Evolutionary conservation across 2,888 invertebrate genomes (phyloP).

Genomic region (Therioaphis trifolii): DNA sequence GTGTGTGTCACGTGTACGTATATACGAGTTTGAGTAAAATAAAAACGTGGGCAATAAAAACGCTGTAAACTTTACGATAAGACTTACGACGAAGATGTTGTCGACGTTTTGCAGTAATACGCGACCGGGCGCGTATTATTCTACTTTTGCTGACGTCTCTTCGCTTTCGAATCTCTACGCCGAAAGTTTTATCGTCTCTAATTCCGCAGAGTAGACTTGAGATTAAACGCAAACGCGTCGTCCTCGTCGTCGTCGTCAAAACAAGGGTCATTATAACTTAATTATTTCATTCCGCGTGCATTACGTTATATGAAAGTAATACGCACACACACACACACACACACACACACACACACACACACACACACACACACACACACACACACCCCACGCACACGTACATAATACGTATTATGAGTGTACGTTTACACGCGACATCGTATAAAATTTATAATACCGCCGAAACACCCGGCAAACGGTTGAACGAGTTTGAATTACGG

Average conservation of each 20-base stretch:
- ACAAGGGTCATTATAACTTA: not conserved
- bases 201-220: conserved; percentile 3
- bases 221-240: conserved; percentile 1
- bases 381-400: too few relatives aligned
- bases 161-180: conserved; percentile 14
- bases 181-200: conserved; percentile 42
- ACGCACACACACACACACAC: not conserved
- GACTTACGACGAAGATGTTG: conserved; percentile 8
- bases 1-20: too few relatives aligned
- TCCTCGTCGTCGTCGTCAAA: too few relatives aligned
- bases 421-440: too few relatives aligned
- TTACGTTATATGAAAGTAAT: not conserved
- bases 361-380: too few relatives aligned
- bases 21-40: too few relatives aligned
- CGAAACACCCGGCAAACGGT: too few relatives aligned
- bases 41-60: conserved; percentile 27
- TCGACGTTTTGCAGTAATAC: not conserved
- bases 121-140: too few relatives aligned
- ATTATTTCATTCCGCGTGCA: not conserved
- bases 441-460: too few relatives aligned
- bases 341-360: too few relatives aligned
- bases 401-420: too few relatives aligned
- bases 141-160: not conserved
- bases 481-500: too few relatives aligned
- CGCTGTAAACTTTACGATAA: not conserved